Percentiles rank a stretch among this genome's conserved stretches.
Conservation (phyloP, 2,888 invertebrate genomes). For the Xanthia togata region DNA sequence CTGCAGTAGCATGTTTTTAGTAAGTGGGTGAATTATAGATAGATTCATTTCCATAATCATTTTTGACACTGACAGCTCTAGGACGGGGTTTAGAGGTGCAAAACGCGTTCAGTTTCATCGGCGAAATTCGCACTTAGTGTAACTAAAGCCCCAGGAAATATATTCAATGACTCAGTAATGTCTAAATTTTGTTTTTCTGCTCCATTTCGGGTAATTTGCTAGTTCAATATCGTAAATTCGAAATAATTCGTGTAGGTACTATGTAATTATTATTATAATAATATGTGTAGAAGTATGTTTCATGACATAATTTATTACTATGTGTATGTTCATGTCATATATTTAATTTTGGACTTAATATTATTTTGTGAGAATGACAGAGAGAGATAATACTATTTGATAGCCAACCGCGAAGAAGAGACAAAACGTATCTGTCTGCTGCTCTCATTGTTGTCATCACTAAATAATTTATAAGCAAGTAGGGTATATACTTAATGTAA, state of each 20-base stretch:
- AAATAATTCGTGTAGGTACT: constrained; percentile 1
- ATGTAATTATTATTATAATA: constrained; percentile 10
- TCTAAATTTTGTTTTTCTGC: neutral
- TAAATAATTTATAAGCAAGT: constrained; percentile 27
- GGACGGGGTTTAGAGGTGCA: too few relatives aligned
- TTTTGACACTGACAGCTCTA: too few relatives aligned
- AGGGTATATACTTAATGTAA: constrained; percentile 35
- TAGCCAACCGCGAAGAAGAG: neutral
- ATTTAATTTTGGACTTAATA: too few relatives aligned
- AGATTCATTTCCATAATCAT: too few relatives aligned
- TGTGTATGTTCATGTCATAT: constrained; percentile 14
- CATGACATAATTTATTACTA: constrained; percentile 10
- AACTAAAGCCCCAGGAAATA: neutral
- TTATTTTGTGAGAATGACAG: constrained; percentile 24
- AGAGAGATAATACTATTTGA: constrained; percentile 9
- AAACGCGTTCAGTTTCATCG: too few relatives aligned
- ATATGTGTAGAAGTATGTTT: constrained; percentile 2
- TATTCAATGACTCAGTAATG: neutral
- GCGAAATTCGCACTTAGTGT: too few relatives aligned
- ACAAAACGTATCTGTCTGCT: neutral
- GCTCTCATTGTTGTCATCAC: constrained; percentile 12
- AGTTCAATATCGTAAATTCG: neutral
- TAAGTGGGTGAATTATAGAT: neutral
- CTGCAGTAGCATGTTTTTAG: neutral
- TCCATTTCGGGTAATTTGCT: constrained; percentile 4